Evolutionary conservation across 2,113 vertebrate genomes (phyloP).

Genomic region (Chlorodrepanis virens): DNA sequence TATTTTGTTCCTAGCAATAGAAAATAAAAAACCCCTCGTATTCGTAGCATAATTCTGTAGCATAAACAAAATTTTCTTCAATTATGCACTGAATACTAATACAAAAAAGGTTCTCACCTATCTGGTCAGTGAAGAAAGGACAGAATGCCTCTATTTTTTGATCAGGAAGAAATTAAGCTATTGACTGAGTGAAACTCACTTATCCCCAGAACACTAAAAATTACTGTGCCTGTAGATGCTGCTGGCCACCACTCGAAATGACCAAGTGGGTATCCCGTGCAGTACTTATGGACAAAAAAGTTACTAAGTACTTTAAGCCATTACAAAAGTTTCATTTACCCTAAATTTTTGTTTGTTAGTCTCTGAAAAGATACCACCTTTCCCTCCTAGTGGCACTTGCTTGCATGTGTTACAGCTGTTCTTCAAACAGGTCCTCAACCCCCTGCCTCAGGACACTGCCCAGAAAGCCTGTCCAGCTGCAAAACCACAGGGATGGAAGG

Average conservation of each 20-base stretch:
- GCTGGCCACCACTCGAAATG: neutral
- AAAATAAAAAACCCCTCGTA: neutral
- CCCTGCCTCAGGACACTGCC: neutral
- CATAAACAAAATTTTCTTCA: neutral
- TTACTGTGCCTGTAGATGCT: neutral
- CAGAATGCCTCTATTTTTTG: neutral
- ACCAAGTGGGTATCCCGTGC: neutral
- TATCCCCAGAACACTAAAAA: neutral
- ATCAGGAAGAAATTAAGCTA: neutral
- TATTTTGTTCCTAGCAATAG: neutral
- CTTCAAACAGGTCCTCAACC: neutral
- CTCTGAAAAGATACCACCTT: neutral
- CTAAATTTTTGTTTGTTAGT: neutral
- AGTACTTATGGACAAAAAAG: accelerated
- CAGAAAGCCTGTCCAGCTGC: neutral
- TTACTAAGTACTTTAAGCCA: neutral
- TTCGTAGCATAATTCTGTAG: neutral
- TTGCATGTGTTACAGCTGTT: neutral
- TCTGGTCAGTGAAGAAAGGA: neutral
- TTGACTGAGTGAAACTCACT: neutral
- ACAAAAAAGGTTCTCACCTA: neutral
- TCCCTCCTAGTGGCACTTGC: neutral
- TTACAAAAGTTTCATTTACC: neutral
- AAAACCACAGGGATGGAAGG: neutral
- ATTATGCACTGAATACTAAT: neutral